A percentile compares a stretch with the other conserved stretches of the same genome.
Conservation (phyloP, 1,140 invertebrate species). For the Drosophila fuyamai region DNA sequence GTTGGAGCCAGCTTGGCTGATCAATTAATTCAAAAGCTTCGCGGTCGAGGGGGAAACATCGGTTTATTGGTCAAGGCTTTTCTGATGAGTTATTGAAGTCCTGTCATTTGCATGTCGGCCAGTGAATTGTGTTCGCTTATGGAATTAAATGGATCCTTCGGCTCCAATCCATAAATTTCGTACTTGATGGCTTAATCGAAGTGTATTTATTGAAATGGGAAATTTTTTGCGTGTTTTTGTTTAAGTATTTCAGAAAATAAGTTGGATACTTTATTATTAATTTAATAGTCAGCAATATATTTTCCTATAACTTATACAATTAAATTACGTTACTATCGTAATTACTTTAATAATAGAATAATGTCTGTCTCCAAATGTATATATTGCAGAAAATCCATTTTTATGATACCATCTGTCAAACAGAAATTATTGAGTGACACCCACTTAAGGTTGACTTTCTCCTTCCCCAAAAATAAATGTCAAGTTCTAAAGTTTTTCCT, state of each 20-base stretch:
- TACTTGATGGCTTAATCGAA: constrained; percentile 23
- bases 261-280: background rate
- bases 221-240: constrained; percentile 14
- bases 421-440: constrained; percentile 3
- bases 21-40: constrained; percentile 71
- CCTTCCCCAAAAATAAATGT: background rate
- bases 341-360: too few relatives aligned
- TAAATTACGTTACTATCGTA: too few relatives aligned
- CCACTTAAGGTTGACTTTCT: constrained; percentile 3
- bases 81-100: constrained; percentile 33
- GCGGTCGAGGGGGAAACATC: constrained; percentile 5
- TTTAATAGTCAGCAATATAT: too few relatives aligned
- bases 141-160: constrained; percentile 54
- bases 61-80: constrained; percentile 44
- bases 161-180: constrained; percentile 39
- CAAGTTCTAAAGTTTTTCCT: background rate
- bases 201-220: constrained; percentile 34
- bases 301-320: too few relatives aligned
- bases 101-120: constrained; percentile 68
- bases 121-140: constrained; percentile 43
- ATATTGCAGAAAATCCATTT: background rate
- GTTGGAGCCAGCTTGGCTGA: constrained; percentile 27
- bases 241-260: background rate
- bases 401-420: constrained; percentile 7
- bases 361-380: too few relatives aligned